These are phyloP conservation scores for Scarus forsteni DNA, from an alignment of 2,797 vertebrate genomes.

Conservation along the genomic window DNA sequence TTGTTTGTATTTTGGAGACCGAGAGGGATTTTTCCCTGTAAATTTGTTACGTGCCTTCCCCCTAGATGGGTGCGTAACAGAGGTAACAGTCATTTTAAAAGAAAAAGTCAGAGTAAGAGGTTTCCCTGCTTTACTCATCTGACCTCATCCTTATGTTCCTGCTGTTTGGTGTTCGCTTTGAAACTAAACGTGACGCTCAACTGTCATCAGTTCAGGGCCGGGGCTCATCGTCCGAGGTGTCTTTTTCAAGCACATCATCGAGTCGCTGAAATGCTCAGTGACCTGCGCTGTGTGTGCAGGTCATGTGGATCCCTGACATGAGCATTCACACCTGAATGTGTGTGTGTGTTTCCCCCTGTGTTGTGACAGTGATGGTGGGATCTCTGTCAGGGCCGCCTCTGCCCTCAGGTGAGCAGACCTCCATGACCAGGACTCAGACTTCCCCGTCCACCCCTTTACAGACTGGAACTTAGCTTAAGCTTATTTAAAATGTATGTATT, in stretches of 20 bases:
- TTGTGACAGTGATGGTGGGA: constrained; percentile 3
- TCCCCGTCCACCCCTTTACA: neutral
- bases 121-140: neutral
- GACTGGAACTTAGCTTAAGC: too few species aligned
- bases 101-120: neutral
- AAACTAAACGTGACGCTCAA: neutral
- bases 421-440: constrained; percentile 12
- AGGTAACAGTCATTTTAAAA: too few species aligned
- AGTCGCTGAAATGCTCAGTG: constrained; percentile 1
- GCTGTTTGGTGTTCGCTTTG: neutral
- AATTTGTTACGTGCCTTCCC: too few species aligned
- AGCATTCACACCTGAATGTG: neutral
- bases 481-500: too few species aligned
- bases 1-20: too few species aligned
- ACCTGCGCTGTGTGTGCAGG: neutral
- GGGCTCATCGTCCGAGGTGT: neutral
- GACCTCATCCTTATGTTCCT: neutral
- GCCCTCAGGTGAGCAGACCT: constrained; percentile 41
- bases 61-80: too few species aligned
- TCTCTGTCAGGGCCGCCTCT: constrained; percentile 21
- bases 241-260: constrained; percentile 14
- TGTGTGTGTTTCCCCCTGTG: neutral
- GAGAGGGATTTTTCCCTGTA: too few species aligned
- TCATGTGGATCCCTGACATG: neutral
- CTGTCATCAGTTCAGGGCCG: neutral